These are phyloP conservation scores for Camponotus vicinus DNA, from an alignment of 1,140 invertebrate species.

Conservation along the genomic window DNA sequence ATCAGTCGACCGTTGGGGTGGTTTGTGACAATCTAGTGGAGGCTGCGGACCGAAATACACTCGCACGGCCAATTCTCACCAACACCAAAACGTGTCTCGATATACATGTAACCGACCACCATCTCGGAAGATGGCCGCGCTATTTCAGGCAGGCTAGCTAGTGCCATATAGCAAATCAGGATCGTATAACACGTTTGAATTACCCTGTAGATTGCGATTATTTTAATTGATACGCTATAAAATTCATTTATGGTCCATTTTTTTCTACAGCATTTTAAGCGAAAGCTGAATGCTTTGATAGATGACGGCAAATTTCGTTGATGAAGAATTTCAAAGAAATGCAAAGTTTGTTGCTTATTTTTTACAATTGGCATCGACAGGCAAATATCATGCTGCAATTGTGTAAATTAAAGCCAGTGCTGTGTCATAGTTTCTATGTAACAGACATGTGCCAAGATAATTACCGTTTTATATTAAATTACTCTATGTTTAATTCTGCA, in stretches of 20 bases:
- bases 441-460: conserved; percentile 63
- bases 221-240: not conserved
- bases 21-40: conserved; percentile 77
- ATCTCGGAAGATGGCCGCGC: conserved; percentile 78
- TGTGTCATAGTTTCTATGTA: conserved; percentile 12
- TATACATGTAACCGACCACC: conserved; percentile 76
- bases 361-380: conserved; percentile 41
- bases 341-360: conserved; percentile 61
- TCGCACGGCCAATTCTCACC: conserved; percentile 79
- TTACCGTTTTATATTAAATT: conserved; percentile 29
- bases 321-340: conserved; percentile 52
- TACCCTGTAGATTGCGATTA: conserved; percentile 53
- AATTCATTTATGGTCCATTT: not conserved
- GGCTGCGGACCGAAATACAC: conserved; percentile 83
- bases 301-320: not conserved
- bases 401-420: not conserved
- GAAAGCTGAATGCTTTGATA: not conserved
- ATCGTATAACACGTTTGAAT: conserved; percentile 71
- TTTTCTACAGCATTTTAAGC: not conserved
- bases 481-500: not conserved
- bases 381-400: not conserved
- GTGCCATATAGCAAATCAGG: conserved; percentile 78
- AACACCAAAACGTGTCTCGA: conserved; percentile 68
- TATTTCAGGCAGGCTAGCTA: conserved; percentile 83
- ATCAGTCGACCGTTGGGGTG: conserved; percentile 67